These are phyloP conservation scores for Gadus chalcogrammus DNA, from an alignment of 2,113 vertebrate genomes.

Conservation along the genomic window DNA sequence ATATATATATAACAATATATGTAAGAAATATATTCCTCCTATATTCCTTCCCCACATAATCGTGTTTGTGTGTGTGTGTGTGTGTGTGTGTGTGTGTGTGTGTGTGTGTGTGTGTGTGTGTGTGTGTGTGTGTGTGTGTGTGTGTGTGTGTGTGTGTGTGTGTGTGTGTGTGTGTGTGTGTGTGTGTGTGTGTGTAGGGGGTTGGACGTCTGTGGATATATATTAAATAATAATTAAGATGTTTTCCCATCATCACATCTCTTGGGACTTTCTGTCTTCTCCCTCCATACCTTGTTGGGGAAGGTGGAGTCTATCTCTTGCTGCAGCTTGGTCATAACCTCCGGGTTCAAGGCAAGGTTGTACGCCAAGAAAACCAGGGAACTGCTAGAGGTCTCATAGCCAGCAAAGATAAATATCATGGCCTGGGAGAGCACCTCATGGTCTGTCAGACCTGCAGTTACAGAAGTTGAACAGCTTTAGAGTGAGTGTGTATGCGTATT, in stretches of 20 bases:
- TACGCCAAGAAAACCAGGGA: conserved; percentile 73
- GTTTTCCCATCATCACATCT: no score
- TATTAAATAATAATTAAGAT: no score
- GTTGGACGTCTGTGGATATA: no score
- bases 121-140: no score
- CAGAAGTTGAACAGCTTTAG: neutral
- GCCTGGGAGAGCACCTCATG: conserved; percentile 80
- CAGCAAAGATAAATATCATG: conserved; percentile 78
- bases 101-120: no score
- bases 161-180: no score
- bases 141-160: no score
- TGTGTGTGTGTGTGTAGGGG: no score
- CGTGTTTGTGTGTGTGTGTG: no score
- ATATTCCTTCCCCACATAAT: no score
- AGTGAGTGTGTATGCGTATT: neutral
- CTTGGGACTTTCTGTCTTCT: neutral
- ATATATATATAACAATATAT: neutral
- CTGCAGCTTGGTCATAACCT: conserved; percentile 71
- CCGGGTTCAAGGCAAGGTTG: conserved; percentile 73
- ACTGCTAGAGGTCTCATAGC: conserved; percentile 79
- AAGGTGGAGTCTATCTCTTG: conserved; percentile 74
- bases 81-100: no score
- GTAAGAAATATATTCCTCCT: no score
- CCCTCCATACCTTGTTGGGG: conserved; percentile 70
- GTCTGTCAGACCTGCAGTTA: conserved; percentile 74